Evolutionary conservation across 2,888 invertebrate genomes (phyloP).

Genomic region (Hydropsyche betteni): DNA sequence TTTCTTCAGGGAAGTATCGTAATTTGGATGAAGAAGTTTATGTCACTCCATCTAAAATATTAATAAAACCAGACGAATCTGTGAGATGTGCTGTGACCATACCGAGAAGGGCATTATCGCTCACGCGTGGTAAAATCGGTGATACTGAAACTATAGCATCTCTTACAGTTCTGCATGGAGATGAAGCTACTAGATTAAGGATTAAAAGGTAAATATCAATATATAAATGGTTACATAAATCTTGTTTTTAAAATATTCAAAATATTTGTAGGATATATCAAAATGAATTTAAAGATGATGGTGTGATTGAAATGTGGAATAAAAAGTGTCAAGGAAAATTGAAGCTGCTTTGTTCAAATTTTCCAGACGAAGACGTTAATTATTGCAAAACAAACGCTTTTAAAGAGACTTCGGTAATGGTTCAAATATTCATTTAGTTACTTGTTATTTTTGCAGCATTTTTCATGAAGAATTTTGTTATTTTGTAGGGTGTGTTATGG

Average conservation of each 20-base stretch:
- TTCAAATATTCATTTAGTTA: too few relatives aligned
- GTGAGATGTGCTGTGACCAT: slow-evolving; percentile 45
- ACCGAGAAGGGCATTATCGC: slow-evolving; percentile 43
- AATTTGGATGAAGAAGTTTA: slow-evolving; percentile 42
- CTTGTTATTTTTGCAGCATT: not conserved
- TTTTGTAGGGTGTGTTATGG: slow-evolving; percentile 44
- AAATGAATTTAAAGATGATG: slow-evolving; percentile 38
- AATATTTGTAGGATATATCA: slow-evolving; percentile 44
- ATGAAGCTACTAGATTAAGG: slow-evolving; percentile 46
- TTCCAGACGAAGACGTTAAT: slow-evolving; percentile 38
- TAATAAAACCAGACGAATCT: slow-evolving; percentile 37
- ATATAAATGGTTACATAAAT: not conserved
- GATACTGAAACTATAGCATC: slow-evolving; percentile 47
- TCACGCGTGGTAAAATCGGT: slow-evolving; percentile 42
- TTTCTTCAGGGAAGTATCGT: slow-evolving; percentile 48
- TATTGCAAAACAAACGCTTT: slow-evolving; percentile 40
- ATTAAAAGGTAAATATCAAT: slow-evolving; percentile 45
- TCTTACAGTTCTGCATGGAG: slow-evolving; percentile 47
- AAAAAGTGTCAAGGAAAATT: slow-evolving; percentile 48
- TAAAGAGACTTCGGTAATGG: slow-evolving; percentile 46
- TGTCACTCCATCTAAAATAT: slow-evolving; percentile 39
- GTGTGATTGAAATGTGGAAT: slow-evolving; percentile 38
- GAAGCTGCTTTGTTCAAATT: slow-evolving; percentile 43
- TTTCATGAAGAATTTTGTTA: not conserved
- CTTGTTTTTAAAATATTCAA: not conserved